Evolutionary conservation across 2,888 invertebrate species (phyloP), one percentile per base, ranked within the genome.

Genomic region (Lottia scabra): DNA sequence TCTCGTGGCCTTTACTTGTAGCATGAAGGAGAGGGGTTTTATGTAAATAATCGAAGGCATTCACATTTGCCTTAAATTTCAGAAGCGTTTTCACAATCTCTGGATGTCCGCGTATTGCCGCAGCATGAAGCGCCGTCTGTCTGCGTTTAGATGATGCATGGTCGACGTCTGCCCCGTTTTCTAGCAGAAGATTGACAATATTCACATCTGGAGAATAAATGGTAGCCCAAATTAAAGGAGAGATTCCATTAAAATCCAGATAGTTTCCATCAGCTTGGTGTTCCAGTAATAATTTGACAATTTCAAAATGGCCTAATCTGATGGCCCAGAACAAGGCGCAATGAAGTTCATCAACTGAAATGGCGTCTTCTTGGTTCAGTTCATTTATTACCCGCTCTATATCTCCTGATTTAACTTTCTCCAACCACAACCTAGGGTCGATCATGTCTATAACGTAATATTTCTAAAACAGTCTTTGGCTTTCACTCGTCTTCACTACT

Each of bases 241-340:
- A 78, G 67, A 80, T 80, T 23, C 83, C 83, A 64, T 80, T 81
- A 78, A 80, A 81, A 4, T 80, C 75, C 63, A 77, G 73, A 8
- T 74, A 78, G 72, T 81, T 80, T 23, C 72, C 71, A 68, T 81
- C 65, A 13, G 80, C 83, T 2, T 80, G 80, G 27, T 65, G 63
- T 1, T 75, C 70, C 13, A 81, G n/a, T 27, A 83, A 71, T 2
- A 71, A 56, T 13, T 70, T 48, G 10, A 79, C 73, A 45, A 81
- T 74, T 62, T 78, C 71, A 68, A 75, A 48, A 65, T 77, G 68
- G 48, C 81, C 83, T 46, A 80, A 76, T 45, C 83, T 75, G 64
- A 80, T 71, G 12, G 81, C 81, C 83, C 83, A 83, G 66, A 80
- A 83, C 38, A 83, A 67, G 63, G 78, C 74, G 6, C 80, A 78